Evolutionary conservation across 2,113 vertebrate genomes (phyloP).

Genomic region (Chrysemys picta): DNA sequence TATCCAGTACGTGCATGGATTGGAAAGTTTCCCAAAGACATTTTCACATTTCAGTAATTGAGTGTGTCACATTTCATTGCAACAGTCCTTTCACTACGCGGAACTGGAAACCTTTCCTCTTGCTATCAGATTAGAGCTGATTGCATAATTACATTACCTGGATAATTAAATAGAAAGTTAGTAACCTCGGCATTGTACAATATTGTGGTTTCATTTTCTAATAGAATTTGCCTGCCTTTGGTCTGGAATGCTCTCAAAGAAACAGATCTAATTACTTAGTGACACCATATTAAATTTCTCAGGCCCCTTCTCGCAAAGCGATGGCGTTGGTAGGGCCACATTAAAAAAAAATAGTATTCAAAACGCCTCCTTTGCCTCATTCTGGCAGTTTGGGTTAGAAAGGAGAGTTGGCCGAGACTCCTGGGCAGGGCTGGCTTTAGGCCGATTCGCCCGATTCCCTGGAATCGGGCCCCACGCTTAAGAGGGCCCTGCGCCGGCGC

Average conservation of each 20-base stretch:
- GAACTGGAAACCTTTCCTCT: slow-evolving; percentile 60
- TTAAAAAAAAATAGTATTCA: not conserved
- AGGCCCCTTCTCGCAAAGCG: not conserved
- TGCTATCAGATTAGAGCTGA: slow-evolving; percentile 67
- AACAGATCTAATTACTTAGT: slow-evolving; percentile 22
- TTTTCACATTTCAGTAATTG: slow-evolving; percentile 39
- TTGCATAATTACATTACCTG: slow-evolving; percentile 79
- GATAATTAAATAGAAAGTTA: slow-evolving; percentile 75
- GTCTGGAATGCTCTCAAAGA: slow-evolving; percentile 40
- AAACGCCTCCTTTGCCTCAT: slow-evolving; percentile 4
- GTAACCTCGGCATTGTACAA: slow-evolving; percentile 32
- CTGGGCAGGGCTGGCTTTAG: not conserved
- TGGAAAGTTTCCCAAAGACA: slow-evolving; percentile 6
- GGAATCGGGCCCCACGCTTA: too few species aligned
- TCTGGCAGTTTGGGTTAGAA: slow-evolving; percentile 11
- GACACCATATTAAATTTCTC: slow-evolving; percentile 1
- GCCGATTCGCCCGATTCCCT: too few species aligned
- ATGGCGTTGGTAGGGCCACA: not conserved
- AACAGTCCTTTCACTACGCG: slow-evolving; percentile 8
- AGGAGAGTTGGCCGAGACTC: not conserved
- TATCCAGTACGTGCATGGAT: not conserved
- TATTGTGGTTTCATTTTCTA: slow-evolving; percentile 43
- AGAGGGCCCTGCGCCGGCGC: too few species aligned
- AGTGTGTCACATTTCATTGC: slow-evolving; percentile 67
- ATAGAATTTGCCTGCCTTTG: slow-evolving; percentile 71